phyloP scores from a whole-genome alignment of 2,797 vertebrate genomes.

The Acanthopagrus latus region DNA sequence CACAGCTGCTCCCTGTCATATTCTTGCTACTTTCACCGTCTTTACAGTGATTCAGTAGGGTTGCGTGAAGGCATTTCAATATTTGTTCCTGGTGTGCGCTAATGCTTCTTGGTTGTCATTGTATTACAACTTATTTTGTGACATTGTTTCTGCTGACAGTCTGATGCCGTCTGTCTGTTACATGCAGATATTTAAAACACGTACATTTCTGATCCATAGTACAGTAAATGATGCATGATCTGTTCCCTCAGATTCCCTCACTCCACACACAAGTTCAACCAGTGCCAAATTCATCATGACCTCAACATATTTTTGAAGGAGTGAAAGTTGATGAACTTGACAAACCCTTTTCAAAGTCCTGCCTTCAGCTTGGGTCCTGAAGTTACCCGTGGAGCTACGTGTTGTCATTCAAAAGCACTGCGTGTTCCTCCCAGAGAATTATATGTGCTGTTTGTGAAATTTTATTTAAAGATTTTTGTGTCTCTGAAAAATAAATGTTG shows the following conservation, averaged over 20 bases:
- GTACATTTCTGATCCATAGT: conserved; percentile 21
- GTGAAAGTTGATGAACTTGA: conserved; percentile 7
- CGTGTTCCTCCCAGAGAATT: conserved; percentile 18
- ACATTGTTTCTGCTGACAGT: conserved; percentile 25
- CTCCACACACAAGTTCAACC: conserved; percentile 16
- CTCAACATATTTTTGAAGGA: background rate
- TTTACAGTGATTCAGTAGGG: conserved; percentile 30
- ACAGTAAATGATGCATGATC: conserved; percentile 54
- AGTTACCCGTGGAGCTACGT: conserved; percentile 39
- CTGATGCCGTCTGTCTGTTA: conserved; percentile 20
- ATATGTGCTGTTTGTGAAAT: conserved; percentile 57
- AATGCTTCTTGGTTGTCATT: conserved; percentile 14
- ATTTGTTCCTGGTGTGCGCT: conserved; percentile 36
- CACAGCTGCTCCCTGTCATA: conserved; percentile 28
- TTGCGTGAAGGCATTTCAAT: conserved; percentile 50
- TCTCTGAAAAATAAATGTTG: conserved; percentile 65
- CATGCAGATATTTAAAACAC: background rate
- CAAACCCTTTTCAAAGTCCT: conserved; percentile 17
- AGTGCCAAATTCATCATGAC: conserved; percentile 45
- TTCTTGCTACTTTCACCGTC: conserved; percentile 18
- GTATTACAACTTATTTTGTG: conserved; percentile 35
- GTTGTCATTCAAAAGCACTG: conserved; percentile 27
- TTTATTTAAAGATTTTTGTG: conserved; percentile 62
- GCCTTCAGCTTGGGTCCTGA: conserved; percentile 26
- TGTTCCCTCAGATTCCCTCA: conserved; percentile 19